Percentiles rank a stretch among this genome's conserved stretches.
Evolutionary conservation across 2,888 invertebrate species (phyloP).

Genomic region (Cryptocephalus primarius): DNA sequence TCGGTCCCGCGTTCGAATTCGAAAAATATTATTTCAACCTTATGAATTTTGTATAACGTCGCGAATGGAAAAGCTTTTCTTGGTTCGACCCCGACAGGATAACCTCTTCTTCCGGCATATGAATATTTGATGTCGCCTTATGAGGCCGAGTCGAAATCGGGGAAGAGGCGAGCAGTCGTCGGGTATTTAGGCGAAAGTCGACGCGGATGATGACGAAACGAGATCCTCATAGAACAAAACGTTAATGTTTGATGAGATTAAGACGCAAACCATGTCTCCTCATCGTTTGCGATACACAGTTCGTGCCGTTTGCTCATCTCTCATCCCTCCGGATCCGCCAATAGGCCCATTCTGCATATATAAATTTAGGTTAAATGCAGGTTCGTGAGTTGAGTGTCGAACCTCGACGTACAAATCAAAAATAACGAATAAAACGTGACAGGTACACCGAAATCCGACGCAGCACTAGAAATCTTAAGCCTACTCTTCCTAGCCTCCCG

Average conservation of each 20-base stretch:
- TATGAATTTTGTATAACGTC: background rate
- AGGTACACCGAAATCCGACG: too few species aligned
- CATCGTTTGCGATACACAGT: slow-evolving; percentile 22
- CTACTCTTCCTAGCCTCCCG: too few species aligned
- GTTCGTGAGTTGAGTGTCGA: too few species aligned
- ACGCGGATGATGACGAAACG: slow-evolving; percentile 8
- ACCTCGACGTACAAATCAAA: too few species aligned
- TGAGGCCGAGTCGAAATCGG: background rate
- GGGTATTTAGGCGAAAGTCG: background rate
- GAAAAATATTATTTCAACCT: too few species aligned
- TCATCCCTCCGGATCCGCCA: slow-evolving; percentile 13
- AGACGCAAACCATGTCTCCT: slow-evolving; percentile 38
- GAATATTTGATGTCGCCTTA: slow-evolving; percentile 17
- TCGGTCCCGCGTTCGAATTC: too few species aligned
- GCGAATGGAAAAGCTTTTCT: slow-evolving; percentile 12
- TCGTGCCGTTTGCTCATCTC: slow-evolving; percentile 18
- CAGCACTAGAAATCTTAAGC: too few species aligned
- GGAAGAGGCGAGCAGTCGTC: background rate
- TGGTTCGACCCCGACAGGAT: slow-evolving; percentile 7
- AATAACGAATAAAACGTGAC: too few species aligned
- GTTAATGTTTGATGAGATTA: slow-evolving; percentile 38
- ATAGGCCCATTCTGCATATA: slow-evolving; percentile 18
- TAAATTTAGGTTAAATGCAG: slow-evolving; percentile 6
- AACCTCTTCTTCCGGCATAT: slow-evolving; percentile 10
- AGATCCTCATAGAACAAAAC: slow-evolving; percentile 7